These are phyloP conservation scores for Lacerta viridis DNA, from an alignment of 2,797 vertebrate genomes.

Conservation along the genomic window DNA sequence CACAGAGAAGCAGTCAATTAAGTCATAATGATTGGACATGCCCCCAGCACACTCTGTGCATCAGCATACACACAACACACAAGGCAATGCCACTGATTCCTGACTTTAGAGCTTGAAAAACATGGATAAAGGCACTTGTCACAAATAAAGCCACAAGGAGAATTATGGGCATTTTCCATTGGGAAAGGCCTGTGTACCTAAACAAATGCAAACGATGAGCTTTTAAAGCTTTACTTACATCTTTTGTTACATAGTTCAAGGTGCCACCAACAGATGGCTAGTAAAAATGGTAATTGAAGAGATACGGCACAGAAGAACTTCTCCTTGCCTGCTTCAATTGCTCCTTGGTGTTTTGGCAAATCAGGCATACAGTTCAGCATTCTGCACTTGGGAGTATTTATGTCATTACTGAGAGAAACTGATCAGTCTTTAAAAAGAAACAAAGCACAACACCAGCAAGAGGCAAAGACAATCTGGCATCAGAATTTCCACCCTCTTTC, in stretches of 20 bases:
- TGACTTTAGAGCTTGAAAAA: not conserved
- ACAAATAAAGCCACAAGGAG: too few species aligned
- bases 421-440: conserved; percentile 27
- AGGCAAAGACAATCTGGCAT: not conserved
- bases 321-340: not conserved
- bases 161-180: not conserved
- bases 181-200: not conserved
- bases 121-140: not conserved
- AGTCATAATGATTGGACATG: too few species aligned
- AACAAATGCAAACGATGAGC: too few species aligned
- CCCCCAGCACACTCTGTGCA: too few species aligned
- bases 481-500: conserved; percentile 14
- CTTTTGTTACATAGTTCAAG: not conserved
- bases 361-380: not conserved
- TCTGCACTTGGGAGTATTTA: not conserved
- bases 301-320: not conserved
- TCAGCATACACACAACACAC: too few species aligned
- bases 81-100: too few species aligned
- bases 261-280: not conserved
- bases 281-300: not conserved
- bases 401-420: conserved; percentile 31
- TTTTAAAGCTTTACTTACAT: not conserved
- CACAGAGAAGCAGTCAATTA: too few species aligned
- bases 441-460: conserved; percentile 29
- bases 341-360: not conserved